These are phyloP conservation scores for Ophthalmolycus amberensis DNA, from an alignment of 2,113 vertebrate species.

Conservation along the genomic window DNA sequence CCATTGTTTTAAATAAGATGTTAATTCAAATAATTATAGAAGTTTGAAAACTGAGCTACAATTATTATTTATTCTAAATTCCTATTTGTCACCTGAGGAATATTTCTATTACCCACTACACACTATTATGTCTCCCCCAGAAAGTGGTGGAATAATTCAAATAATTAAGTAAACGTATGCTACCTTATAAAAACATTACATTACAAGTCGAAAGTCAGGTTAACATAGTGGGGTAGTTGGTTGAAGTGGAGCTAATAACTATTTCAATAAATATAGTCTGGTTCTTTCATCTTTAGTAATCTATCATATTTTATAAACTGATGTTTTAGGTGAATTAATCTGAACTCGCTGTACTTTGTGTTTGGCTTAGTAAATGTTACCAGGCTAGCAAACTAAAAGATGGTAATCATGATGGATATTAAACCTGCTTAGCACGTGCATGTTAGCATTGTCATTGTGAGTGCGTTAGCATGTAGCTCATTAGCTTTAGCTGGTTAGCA, in stretches of 20 bases:
- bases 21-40: neutral
- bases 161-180: neutral
- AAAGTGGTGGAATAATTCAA: neutral
- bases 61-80: neutral
- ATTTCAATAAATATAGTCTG: too few relatives aligned
- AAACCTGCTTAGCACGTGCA: too few relatives aligned
- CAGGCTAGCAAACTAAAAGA: too few relatives aligned
- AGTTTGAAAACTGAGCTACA: neutral
- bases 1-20: neutral
- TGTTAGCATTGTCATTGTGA: too few relatives aligned
- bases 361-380: too few relatives aligned
- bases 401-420: too few relatives aligned
- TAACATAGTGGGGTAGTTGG: neutral
- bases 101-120: neutral
- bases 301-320: too few relatives aligned
- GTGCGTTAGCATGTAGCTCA: too few relatives aligned
- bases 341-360: too few relatives aligned
- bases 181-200: neutral
- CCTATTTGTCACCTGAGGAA: neutral
- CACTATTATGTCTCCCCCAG: neutral
- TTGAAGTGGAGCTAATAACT: neutral
- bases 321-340: too few relatives aligned
- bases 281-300: too few relatives aligned
- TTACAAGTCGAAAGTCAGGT: neutral
- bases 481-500: too few relatives aligned